phyloP scores from a whole-genome alignment of 2,888 invertebrate species.

The Glyphotaelius pellucidus region DNA sequence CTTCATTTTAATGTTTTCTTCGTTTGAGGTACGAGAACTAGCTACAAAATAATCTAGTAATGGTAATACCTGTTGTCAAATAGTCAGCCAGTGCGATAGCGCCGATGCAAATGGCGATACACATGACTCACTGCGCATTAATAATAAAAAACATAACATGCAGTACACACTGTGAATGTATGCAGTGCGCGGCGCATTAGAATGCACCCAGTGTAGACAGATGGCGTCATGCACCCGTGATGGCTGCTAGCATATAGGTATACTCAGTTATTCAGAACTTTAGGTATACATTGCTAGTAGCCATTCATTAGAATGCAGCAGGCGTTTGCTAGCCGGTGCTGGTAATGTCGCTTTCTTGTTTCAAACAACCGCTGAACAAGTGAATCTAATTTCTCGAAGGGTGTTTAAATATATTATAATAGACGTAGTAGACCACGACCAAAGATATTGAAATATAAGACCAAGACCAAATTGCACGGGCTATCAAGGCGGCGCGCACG shows the following conservation, averaged over 20 bases:
- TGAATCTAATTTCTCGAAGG: neutral
- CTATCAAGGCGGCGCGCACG: too few relatives aligned
- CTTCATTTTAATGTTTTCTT: too few relatives aligned
- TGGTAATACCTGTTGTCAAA: neutral
- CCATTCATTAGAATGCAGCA: conserved; percentile 18
- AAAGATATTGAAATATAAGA: too few relatives aligned
- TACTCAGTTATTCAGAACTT: neutral
- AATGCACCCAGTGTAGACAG: conserved; percentile 5
- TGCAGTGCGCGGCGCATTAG: neutral
- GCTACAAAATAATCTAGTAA: neutral
- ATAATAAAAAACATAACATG: neutral
- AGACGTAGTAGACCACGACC: too few relatives aligned
- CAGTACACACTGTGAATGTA: neutral
- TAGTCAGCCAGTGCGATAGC: neutral
- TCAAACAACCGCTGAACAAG: conserved; percentile 6
- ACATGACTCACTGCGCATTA: neutral
- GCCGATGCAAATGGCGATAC: neutral
- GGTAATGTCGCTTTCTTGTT: conserved; percentile 29
- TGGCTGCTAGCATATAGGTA: neutral
- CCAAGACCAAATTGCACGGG: too few relatives aligned
- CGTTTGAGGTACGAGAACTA: neutral
- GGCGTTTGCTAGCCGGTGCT: neutral
- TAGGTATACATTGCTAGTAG: neutral
- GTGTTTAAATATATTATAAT: neutral
- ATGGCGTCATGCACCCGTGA: conserved; percentile 30